phyloP scores from a whole-genome alignment of 2,113 vertebrate genomes.

The Tichodroma muraria region DNA sequence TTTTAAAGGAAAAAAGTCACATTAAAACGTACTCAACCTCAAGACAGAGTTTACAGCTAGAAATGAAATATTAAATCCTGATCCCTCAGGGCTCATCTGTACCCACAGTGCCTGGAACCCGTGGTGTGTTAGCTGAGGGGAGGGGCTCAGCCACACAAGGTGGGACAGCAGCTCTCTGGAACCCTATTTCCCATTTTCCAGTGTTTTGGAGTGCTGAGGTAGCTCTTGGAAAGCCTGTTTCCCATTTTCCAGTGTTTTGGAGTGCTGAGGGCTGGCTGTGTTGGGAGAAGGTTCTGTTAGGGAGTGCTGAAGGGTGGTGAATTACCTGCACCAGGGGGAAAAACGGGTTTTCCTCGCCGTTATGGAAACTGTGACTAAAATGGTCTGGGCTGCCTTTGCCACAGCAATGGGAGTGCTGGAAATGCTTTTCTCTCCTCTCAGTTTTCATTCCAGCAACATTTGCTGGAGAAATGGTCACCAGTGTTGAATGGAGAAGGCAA shows the following conservation, averaged over 20 bases:
- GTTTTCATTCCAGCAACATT: neutral
- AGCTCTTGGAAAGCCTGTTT: too few relatives aligned
- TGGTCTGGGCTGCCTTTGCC: neutral
- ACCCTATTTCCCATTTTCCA: neutral
- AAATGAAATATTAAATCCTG: neutral
- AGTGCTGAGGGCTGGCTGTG: neutral
- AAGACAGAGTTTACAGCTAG: neutral
- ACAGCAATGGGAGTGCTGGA: neutral
- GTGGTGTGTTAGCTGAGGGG: accelerated
- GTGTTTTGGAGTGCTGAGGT: too few relatives aligned
- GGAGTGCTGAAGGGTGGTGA: neutral
- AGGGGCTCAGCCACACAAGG: neutral
- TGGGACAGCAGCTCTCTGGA: neutral
- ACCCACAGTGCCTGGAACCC: neutral
- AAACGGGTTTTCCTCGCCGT: neutral
- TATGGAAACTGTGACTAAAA: neutral
- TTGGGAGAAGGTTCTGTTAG: neutral
- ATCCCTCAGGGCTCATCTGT: neutral
- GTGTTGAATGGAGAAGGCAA: accelerated
- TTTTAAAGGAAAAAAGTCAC: neutral
- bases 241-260: neutral
- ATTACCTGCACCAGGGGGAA: neutral
- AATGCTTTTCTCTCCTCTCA: neutral
- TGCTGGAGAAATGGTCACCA: neutral
- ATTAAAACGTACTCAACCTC: neutral